Evolutionary conservation across 2,888 invertebrate species (phyloP).

Genomic region (Diogma glabrata): DNA sequence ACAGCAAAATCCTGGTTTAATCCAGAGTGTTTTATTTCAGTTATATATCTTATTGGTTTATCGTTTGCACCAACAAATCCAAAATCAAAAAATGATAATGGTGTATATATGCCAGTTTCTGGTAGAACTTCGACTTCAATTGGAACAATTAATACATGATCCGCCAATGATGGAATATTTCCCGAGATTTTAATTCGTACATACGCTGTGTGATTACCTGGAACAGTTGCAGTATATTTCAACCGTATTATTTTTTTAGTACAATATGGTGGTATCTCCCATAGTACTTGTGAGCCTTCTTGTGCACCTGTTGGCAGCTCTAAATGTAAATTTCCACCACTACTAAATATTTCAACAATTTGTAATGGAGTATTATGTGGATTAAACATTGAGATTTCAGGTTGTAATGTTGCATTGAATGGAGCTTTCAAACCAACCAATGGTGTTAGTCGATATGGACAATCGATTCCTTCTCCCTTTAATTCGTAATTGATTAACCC

Average conservation of each 20-base stretch:
- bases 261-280: slow-evolving; percentile 85
- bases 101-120: slow-evolving; percentile 61
- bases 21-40: slow-evolving; percentile 27
- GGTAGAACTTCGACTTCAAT: slow-evolving; percentile 70
- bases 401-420: slow-evolving; percentile 78
- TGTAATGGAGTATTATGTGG: slow-evolving; percentile 79
- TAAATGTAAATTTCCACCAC: slow-evolving; percentile 81
- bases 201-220: slow-evolving; percentile 75
- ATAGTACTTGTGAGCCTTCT: slow-evolving; percentile 69
- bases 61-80: slow-evolving; percentile 65
- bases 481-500: slow-evolving; percentile 83
- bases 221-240: slow-evolving; percentile 61
- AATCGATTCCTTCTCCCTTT: slow-evolving; percentile 72
- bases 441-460: slow-evolving; percentile 84
- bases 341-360: slow-evolving; percentile 73
- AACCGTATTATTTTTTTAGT: slow-evolving; percentile 80
- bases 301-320: slow-evolving; percentile 67
- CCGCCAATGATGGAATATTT: slow-evolving; percentile 18
- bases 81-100: slow-evolving; percentile 68
- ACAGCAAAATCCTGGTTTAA: slow-evolving; percentile 17
- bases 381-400: slow-evolving; percentile 87
- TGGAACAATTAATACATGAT: slow-evolving; percentile 55
- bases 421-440: slow-evolving; percentile 85
- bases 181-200: slow-evolving; percentile 45
- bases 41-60: slow-evolving; percentile 43